These are phyloP conservation scores for Schizothorax lantsangensis DNA, from an alignment of 2,797 vertebrate species.

Conservation along the genomic window DNA sequence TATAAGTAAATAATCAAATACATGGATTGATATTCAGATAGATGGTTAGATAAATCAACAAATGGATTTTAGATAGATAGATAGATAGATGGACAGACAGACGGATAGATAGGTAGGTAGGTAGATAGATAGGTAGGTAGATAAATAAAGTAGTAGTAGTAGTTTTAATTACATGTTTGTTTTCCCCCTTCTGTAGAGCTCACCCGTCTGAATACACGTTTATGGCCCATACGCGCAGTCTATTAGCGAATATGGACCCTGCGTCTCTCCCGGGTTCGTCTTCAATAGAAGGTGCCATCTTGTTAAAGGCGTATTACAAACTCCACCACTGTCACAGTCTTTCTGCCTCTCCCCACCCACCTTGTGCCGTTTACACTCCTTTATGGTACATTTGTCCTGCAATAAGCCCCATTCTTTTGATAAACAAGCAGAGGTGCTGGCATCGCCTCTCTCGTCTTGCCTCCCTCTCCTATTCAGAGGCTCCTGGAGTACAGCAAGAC, in stretches of 20 bases:
- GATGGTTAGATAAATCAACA: not conserved
- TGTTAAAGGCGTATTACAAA: slow-evolving; percentile 59
- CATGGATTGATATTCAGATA: too few relatives aligned
- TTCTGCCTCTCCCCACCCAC: slow-evolving; percentile 49
- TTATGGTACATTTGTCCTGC: slow-evolving; percentile 54
- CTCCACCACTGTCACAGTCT: slow-evolving; percentile 52
- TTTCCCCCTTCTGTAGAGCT: slow-evolving; percentile 40
- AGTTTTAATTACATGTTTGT: slow-evolving; percentile 51
- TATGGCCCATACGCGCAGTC: slow-evolving; percentile 47
- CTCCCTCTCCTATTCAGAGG: slow-evolving; percentile 61
- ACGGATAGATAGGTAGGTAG: too few relatives aligned
- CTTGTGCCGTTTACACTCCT: slow-evolving; percentile 45
- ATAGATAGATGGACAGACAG: not conserved
- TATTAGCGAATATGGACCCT: slow-evolving; percentile 55
- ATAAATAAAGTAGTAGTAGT: not conserved
- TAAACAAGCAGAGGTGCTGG: slow-evolving; percentile 67
- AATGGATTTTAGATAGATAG: not conserved
- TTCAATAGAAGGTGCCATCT: slow-evolving; percentile 55
- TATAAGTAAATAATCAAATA: too few relatives aligned
- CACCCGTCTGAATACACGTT: slow-evolving; percentile 44
- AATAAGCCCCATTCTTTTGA: slow-evolving; percentile 63
- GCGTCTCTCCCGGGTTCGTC: slow-evolving; percentile 24
- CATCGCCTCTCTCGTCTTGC: slow-evolving; percentile 3
- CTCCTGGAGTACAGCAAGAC: slow-evolving; percentile 76
- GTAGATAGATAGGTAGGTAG: not conserved